Conservation (phyloP, 1,140 invertebrate species). For the Glossosoma conforme region DNA sequence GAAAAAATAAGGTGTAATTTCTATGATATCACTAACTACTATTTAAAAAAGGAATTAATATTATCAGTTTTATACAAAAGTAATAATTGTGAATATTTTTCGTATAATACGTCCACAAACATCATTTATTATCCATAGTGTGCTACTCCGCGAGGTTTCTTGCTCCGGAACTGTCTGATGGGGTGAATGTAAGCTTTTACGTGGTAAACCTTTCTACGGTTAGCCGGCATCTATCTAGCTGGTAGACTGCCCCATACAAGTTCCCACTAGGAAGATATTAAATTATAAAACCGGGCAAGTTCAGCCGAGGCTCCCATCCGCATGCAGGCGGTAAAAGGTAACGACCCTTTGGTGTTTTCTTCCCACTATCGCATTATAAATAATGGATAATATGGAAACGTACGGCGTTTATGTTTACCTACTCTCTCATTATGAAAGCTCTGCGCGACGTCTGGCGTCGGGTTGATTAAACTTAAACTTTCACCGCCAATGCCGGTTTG, state of each 20-base stretch:
- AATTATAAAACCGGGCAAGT: constrained; percentile 7
- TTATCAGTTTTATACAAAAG: no score
- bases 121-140: no score
- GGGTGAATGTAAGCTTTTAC: neutral
- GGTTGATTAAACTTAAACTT: constrained; percentile 15
- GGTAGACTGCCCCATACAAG: no score
- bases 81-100: no score
- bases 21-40: no score
- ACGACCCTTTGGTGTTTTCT: constrained; percentile 2
- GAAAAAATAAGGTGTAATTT: no score
- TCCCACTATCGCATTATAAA: constrained; percentile 16
- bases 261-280: neutral
- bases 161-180: no score
- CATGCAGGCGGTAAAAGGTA: constrained; percentile 3
- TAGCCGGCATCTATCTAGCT: no score
- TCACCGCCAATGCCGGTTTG: no score
- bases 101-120: no score
- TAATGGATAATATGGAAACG: constrained; percentile 11
- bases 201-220: neutral
- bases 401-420: neutral
- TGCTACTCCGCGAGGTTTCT: no score
- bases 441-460: neutral
- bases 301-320: neutral
- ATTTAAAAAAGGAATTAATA: no score
- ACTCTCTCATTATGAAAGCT: constrained; percentile 7